phyloP scores from a whole-genome alignment of 2,113 vertebrate genomes.

The Crotalus helleri region DNA sequence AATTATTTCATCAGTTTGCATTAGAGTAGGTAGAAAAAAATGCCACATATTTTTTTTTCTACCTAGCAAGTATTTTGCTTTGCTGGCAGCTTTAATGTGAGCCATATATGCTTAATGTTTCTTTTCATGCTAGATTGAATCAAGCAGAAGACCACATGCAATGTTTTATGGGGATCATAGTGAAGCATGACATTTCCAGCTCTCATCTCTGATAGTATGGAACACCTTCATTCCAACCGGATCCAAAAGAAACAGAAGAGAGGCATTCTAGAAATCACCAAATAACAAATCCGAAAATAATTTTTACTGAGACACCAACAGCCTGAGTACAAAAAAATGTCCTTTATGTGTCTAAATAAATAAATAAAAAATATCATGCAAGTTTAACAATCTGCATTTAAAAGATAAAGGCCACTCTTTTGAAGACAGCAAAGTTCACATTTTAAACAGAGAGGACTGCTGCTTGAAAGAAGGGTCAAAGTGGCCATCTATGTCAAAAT shows the following conservation, averaged over 20 bases:
- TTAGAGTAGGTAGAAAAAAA: background rate
- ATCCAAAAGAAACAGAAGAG: background rate
- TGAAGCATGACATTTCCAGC: background rate
- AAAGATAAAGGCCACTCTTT: too few species aligned
- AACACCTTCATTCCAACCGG: background rate
- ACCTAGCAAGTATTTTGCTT: background rate
- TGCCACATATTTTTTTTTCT: background rate
- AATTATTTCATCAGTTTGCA: background rate
- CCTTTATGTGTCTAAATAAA: background rate
- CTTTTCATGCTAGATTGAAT: background rate
- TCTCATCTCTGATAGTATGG: background rate
- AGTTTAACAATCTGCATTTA: too few species aligned
- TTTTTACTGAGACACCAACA: background rate
- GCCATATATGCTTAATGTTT: background rate
- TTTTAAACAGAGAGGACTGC: too few species aligned
- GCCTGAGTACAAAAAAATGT: background rate
- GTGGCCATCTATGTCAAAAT: too few species aligned
- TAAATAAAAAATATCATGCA: background rate
- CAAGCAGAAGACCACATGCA: background rate
- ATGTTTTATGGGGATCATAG: background rate
- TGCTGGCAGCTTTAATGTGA: background rate
- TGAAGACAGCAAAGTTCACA: too few species aligned
- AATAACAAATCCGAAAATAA: background rate
- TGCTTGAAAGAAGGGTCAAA: too few species aligned
- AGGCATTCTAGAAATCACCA: background rate